Percentiles rank a stretch among this genome's conserved stretches.
phyloP scores from a whole-genome alignment of 2,797 vertebrate genomes.

The Heliangelus exortis region DNA sequence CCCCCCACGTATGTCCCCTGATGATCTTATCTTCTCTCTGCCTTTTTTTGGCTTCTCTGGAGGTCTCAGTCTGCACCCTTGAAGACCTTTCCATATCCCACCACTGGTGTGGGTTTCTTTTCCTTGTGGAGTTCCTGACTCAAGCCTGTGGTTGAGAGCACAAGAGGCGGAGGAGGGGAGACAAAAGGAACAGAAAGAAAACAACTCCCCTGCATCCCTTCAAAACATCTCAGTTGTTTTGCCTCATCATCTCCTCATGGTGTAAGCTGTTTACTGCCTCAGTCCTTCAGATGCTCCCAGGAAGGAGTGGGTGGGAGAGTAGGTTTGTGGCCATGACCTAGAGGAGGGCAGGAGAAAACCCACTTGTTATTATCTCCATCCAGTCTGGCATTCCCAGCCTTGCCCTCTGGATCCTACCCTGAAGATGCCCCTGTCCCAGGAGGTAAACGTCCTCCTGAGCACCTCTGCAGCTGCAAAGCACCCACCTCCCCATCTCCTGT shows the following conservation, averaged over 20 bases:
- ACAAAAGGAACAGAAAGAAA: not conserved
- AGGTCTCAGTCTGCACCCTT: not conserved
- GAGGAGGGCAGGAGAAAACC: not conserved
- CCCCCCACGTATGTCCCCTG: rapidly evolving
- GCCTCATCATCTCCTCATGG: not conserved
- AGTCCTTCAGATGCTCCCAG: not conserved
- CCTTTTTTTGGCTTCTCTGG: not conserved
- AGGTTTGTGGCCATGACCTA: conserved; percentile 11
- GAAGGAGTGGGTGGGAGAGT: not conserved
- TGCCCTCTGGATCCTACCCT: not conserved
- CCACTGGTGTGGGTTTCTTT: not conserved
- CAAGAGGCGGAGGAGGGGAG: not conserved
- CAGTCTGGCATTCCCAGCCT: not conserved
- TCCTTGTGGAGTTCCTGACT: not conserved
- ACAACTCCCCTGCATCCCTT: not conserved
- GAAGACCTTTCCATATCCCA: not conserved
- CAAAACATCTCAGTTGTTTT: not conserved
- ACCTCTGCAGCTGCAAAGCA: not conserved
- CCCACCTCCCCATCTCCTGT: not conserved
- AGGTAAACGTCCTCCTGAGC: not conserved
- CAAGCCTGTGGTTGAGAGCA: not conserved
- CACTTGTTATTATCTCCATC: not conserved
- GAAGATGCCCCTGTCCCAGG: not conserved
- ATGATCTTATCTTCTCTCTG: not conserved
- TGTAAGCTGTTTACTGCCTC: conserved; percentile 7